Base-by-base conservation (phyloP, 2,113 vertebrate species). In the Myxocyprinus asiaticus region DNA sequence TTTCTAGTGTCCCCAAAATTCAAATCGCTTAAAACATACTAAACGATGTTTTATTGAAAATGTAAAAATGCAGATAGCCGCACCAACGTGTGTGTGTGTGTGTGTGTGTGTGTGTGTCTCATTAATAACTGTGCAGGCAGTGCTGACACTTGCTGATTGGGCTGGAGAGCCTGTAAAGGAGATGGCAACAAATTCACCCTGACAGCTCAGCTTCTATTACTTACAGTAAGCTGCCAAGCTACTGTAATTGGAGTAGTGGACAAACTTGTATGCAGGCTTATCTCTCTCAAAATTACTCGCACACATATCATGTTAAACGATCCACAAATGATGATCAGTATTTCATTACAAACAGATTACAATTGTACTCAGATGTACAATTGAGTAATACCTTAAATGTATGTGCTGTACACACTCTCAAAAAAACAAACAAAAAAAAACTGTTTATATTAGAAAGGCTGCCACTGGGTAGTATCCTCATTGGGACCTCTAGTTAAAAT, bases 121-220 rank as follows among this genome's bases (percentile, higher is more conserved):
- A 91, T 90, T 90, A 91, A 92, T 88, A 90, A 89, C 76, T 48
- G 12, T 69, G 72, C 83, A 63, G 80, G 72, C n/a, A 67, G 8
- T 80, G 81, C 85, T 84, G 87, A 86, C 80, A 80, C 79, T 86
- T 79, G 78, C 86, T 78, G 83, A 86, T 85, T 82, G 80, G 22
- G 3, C 22, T 33, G 22, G 77, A 88, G 85, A 85, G 78, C 81
- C 80, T 79, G 82, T 61, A 78, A 83, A 86, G 88, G 86, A 85
- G 86, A 83, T 53, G 70, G 85, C 87, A 80, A 85, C 86, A 86
- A 87, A 91, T 86, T 73, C 81, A 85, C 76, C 65, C 86, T 85
- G 86, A 85, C 85, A 86, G 88, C 73, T 63, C 72, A 0, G 67
- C 85, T 85, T 86, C 70, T 58, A 43, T 85, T 88, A 84, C 88